These are phyloP conservation scores for Harpalus rufipes DNA, from an alignment of 2,888 invertebrate species.

Conservation along the genomic window DNA sequence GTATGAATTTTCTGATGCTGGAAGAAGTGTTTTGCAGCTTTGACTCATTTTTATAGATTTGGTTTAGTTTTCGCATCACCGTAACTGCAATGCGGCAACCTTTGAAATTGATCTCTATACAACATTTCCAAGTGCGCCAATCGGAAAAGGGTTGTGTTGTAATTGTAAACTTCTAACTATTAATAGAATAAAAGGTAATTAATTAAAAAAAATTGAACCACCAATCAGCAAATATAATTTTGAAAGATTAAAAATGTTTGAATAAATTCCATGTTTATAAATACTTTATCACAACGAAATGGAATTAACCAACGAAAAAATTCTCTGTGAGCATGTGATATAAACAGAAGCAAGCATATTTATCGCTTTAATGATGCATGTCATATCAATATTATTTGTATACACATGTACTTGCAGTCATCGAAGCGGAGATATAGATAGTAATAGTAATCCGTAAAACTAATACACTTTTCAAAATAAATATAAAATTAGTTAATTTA, in stretches of 20 bases:
- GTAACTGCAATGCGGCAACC: slow-evolving; percentile 39
- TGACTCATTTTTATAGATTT: slow-evolving; percentile 30
- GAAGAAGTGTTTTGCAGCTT: not conserved
- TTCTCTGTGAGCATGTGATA: not conserved
- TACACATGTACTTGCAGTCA: not conserved
- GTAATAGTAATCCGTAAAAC: not conserved
- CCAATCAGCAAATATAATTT: not conserved
- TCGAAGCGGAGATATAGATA: not conserved
- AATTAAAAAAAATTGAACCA: not conserved
- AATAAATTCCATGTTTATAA: not conserved
- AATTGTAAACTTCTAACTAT: not conserved
- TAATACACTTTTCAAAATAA: not conserved
- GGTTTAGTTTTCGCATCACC: slow-evolving; percentile 16
- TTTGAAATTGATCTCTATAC: slow-evolving; percentile 18
- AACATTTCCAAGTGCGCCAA: not conserved
- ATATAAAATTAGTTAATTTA: not conserved
- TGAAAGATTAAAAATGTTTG: not conserved
- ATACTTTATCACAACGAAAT: not conserved
- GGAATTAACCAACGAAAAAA: not conserved
- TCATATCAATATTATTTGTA: not conserved
- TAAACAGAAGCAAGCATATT: not conserved
- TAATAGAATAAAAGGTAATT: not conserved
- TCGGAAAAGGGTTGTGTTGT: not conserved
- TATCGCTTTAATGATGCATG: not conserved
- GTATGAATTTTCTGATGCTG: slow-evolving; percentile 4